Conservation (phyloP, 2,797 vertebrate genomes). For the Macrochelys suwanniensis region DNA sequence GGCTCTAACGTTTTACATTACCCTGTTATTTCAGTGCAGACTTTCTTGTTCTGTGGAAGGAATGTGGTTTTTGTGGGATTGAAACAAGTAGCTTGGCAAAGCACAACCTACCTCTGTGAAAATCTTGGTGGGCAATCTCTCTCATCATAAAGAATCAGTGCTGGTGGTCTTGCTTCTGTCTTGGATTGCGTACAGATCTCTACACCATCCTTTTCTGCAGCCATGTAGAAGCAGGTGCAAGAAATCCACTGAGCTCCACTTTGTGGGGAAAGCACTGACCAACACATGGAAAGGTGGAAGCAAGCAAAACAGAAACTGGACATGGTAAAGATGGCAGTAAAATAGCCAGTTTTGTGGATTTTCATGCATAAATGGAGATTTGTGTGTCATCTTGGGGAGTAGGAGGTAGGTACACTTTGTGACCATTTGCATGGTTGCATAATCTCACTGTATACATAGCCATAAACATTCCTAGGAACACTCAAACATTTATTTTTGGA, state of each 20-base stretch:
- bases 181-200: fast-evolving
- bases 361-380: not conserved
- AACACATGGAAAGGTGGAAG: not conserved
- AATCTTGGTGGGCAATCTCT: no score
- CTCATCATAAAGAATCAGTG: not conserved
- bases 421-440: not conserved
- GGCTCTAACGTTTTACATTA: not conserved
- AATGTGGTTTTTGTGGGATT: not conserved
- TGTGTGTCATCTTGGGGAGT: not conserved
- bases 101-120: not conserved
- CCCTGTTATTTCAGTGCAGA: not conserved
- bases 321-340: fast-evolving
- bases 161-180: not conserved
- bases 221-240: not conserved
- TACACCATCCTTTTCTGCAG: fast-evolving
- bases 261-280: not conserved
- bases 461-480: not conserved
- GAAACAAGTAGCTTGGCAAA: not conserved
- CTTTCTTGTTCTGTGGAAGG: not conserved
- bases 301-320: not conserved
- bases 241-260: not conserved
- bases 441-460: not conserved
- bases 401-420: not conserved
- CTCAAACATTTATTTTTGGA: not conserved
- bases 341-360: not conserved